Percentiles rank a stretch among this genome's conserved stretches.
phyloP scores from a whole-genome alignment of 2,113 vertebrate species.

The Nothoprocta pentlandii region DNA sequence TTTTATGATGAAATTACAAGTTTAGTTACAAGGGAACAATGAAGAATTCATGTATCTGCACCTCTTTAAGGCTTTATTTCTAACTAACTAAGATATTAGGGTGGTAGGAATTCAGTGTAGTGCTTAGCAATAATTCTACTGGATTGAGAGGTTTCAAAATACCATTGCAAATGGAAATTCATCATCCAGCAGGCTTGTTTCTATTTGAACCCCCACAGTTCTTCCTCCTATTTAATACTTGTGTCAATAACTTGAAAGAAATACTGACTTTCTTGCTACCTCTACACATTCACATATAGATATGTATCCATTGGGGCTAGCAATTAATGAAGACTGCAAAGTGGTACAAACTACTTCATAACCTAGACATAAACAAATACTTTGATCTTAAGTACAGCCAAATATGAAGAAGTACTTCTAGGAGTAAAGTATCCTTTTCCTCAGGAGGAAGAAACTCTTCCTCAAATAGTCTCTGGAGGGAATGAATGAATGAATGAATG shows the following conservation, averaged over 20 bases:
- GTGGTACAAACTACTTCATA: neutral
- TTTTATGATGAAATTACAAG: conserved; percentile 14
- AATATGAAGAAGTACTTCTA: neutral
- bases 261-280: neutral
- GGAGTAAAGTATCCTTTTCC: neutral
- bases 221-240: neutral
- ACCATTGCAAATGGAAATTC: neutral
- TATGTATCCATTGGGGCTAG: neutral
- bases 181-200: rapidly evolving
- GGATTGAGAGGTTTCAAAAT: neutral
- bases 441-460: neutral
- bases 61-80: rapidly evolving
- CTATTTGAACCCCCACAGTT: neutral
- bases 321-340: neutral
- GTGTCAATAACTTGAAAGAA: neutral
- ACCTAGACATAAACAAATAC: neutral
- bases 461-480: neutral
- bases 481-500: neutral
- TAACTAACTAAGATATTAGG: neutral
- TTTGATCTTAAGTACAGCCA: neutral
- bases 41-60: neutral
- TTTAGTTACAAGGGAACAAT: neutral
- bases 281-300: neutral
- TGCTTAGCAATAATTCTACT: neutral
- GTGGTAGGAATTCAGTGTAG: neutral